A percentile compares a stretch with the other conserved stretches of the same genome.
phyloP scores from a whole-genome alignment of 2,888 invertebrate genomes.

The Metallyticus violacea region DNA sequence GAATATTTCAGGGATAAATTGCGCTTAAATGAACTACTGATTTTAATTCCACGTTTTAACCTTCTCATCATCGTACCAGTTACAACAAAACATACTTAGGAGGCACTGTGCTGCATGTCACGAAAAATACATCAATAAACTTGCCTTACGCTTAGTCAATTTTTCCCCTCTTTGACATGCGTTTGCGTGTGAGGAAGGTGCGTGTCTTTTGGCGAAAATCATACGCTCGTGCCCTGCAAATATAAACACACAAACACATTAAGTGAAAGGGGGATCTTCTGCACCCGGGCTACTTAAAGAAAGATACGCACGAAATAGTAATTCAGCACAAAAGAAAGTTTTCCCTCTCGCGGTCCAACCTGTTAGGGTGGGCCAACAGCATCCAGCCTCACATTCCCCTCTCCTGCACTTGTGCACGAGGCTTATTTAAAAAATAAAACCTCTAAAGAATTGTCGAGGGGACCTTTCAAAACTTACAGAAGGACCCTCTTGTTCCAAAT shows the following conservation, averaged over 20 bases:
- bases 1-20: no score
- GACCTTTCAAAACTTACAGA: no score
- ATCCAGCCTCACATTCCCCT: no score
- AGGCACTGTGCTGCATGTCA: neutral
- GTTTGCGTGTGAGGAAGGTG: neutral
- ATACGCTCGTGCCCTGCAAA: neutral
- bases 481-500: neutral
- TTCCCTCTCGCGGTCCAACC: neutral
- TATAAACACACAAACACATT: neutral
- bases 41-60: neutral
- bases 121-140: neutral
- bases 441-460: neutral
- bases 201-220: neutral
- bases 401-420: neutral
- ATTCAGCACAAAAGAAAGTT: neutral
- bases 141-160: neutral
- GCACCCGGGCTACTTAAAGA: no score
- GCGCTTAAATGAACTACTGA: neutral
- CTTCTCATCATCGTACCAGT: neutral
- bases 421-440: neutral
- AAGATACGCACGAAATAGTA: neutral
- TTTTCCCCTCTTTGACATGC: neutral
- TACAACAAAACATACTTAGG: neutral
- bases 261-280: neutral
- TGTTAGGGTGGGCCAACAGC: neutral